Base-by-base conservation (phyloP, 2,113 vertebrate genomes). In the Odontophorus gujanensis region DNA sequence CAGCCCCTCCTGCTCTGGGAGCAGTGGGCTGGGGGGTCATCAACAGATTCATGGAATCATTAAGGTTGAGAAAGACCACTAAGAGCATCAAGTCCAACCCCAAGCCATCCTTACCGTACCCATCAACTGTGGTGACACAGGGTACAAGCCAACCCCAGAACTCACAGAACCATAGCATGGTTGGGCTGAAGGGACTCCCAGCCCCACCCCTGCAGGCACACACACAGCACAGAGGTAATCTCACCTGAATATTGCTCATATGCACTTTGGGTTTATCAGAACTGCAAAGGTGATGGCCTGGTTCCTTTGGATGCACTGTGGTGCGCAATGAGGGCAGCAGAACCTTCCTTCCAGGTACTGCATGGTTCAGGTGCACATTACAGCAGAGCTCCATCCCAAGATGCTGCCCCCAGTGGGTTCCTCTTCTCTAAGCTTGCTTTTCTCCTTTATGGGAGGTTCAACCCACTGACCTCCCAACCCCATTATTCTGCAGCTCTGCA, bases 1-100 rank as follows among this genome's bases (percentile, higher is more conserved):
- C 43, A 11, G 65, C 83, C 17, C 11, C 50, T 28, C 17, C 83
- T 48, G 5, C 32, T 14, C 71, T 1, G 7, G 36, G 57, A 50
- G 18, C 48, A n/a, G 45, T 1, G 4, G 57, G 21, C 55, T 10
- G 0, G 10, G 8, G 19, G 15, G 26, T 50, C 1, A 3, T 11
- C 1, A 0, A 6, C 10, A 6, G n/a, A 61, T 28, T 15, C 50
- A 26, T 26, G 50, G 50, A 51, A 26, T 51, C 50, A 43, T 43
- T 7, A 43, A 15, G 25, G 50, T 26, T 51, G 45, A 18, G 0
- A 0, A 2, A 59, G 50, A 28, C 50, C 50, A 51, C 50, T 28
- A 5, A 51, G 50, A 26, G 4, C 50, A 51, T 26, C 50, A 13
- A 51, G 25, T 51, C 50, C 50, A 51, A 51, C 50, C 50, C 50